Evolutionary conservation across 2,888 invertebrate genomes (phyloP).

Genomic region (Apoderus coryli): DNA sequence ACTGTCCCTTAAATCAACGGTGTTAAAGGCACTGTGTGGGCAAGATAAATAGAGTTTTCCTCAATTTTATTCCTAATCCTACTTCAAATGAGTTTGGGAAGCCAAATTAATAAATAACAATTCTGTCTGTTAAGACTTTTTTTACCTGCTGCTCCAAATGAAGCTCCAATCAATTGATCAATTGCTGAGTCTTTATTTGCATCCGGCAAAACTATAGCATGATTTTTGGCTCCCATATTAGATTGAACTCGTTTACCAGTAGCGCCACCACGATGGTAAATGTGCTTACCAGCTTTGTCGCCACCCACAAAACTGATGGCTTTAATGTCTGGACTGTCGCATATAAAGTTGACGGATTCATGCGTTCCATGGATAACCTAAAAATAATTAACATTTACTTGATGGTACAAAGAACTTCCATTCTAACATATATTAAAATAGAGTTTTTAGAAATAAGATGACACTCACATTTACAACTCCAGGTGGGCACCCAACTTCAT

Average conservation of each 20-base stretch:
- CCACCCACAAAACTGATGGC: slow-evolving; percentile 98
- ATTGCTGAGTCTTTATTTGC: slow-evolving; percentile 94
- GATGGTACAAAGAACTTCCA: no score
- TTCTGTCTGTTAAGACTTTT: no score
- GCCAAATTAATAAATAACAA: no score
- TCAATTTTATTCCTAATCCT: no score
- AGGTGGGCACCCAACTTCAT: slow-evolving; percentile 90
- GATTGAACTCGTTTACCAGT: slow-evolving; percentile 87
- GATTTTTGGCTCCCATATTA: slow-evolving; percentile 99
- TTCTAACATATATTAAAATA: no score
- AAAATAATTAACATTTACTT: slow-evolving; percentile 11
- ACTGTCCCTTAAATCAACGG: no score
- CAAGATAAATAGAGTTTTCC: no score
- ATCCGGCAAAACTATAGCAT: slow-evolving; percentile 92
- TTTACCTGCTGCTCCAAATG: slow-evolving; percentile 91
- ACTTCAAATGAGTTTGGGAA: no score
- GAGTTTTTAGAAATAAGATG: no score
- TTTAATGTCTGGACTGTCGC: slow-evolving; percentile 88
- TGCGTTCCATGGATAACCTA: slow-evolving; percentile 87
- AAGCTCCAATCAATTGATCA: slow-evolving; percentile 74
- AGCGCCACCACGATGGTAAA: slow-evolving; percentile 81
- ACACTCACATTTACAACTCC: slow-evolving; percentile 76
- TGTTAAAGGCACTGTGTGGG: no score
- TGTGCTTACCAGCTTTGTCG: slow-evolving; percentile 89
- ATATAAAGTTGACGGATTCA: slow-evolving; percentile 92